Conservation (phyloP, 2,888 invertebrate species). For the Synanthedon tipuliformis region DNA sequence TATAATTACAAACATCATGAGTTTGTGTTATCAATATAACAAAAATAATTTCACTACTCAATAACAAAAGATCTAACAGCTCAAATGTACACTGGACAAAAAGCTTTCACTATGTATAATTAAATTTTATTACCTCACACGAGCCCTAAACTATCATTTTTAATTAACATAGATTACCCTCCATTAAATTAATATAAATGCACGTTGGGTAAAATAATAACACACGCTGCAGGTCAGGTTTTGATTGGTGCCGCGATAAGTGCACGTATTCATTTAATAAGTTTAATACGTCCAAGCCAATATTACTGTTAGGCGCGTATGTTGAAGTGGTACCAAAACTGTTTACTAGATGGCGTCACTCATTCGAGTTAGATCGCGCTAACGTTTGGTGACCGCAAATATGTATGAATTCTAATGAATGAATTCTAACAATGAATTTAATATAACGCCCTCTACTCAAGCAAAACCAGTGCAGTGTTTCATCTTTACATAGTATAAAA, state of each 20-base stretch:
- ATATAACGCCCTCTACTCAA: no score
- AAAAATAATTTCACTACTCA: not conserved
- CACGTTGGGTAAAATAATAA: slow-evolving; percentile 8
- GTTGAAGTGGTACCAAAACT: no score
- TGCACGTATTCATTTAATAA: not conserved
- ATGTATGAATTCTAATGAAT: no score
- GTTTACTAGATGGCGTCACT: no score
- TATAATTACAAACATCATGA: no score
- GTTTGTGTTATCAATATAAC: no score
- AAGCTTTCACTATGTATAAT: slow-evolving; percentile 6
- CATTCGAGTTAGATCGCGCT: no score
- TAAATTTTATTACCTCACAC: slow-evolving; percentile 15
- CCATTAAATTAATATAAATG: slow-evolving; percentile 21
- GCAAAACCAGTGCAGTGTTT: no score
- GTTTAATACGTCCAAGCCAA: slow-evolving; percentile 1
- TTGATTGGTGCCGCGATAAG: not conserved
- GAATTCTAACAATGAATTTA: no score
- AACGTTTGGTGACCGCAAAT: no score
- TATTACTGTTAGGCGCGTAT: no score
- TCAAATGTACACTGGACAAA: not conserved
- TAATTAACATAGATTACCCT: slow-evolving; percentile 20
- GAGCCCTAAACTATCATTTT: slow-evolving; percentile 16
- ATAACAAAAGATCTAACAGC: not conserved
- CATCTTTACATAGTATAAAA: no score
- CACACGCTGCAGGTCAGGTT: not conserved